Percentiles rank a stretch among this genome's conserved stretches.
Conservation (phyloP, 2,888 invertebrate species). For the Standfussiana lucernea region DNA sequence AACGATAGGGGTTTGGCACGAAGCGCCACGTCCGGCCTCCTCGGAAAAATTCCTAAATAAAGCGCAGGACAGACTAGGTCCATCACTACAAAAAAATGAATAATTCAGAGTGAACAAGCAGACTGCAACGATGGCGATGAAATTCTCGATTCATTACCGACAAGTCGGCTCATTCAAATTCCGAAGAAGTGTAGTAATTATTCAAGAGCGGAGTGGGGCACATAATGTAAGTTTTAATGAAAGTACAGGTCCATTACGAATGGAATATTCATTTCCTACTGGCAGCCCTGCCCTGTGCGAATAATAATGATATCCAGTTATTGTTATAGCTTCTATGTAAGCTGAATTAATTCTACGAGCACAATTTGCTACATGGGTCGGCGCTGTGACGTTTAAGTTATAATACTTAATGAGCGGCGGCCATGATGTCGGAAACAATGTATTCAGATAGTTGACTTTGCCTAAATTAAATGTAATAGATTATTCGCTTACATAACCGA, state of each 20-base stretch:
- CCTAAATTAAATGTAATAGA: slow-evolving; percentile 58
- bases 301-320: slow-evolving; percentile 81
- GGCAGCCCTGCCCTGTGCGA: slow-evolving; percentile 70
- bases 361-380: slow-evolving; percentile 75
- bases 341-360: slow-evolving; percentile 80
- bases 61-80: slow-evolving; percentile 27
- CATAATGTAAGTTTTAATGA: slow-evolving; percentile 83
- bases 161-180: slow-evolving; percentile 73
- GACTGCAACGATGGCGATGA: slow-evolving; percentile 65
- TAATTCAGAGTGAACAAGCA: slow-evolving; percentile 64
- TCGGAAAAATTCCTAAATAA: slow-evolving; percentile 28
- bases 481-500: slow-evolving; percentile 46
- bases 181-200: slow-evolving; percentile 77
- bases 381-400: slow-evolving; percentile 75
- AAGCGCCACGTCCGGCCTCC: slow-evolving; percentile 26
- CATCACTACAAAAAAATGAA: slow-evolving; percentile 55
- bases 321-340: slow-evolving; percentile 79
- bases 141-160: slow-evolving; percentile 72
- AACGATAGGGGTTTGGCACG: slow-evolving; percentile 47
- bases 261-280: slow-evolving; percentile 81
- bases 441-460: slow-evolving; percentile 62
- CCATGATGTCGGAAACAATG: slow-evolving; percentile 61
- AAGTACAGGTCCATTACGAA: slow-evolving; percentile 79
- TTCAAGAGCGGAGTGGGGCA: slow-evolving; percentile 74
- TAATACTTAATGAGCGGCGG: slow-evolving; percentile 73